A percentile compares a stretch with the other conserved stretches of the same genome.
Evolutionary conservation across 2,888 invertebrate species (phyloP).

Genomic region (Leptinotarsa tumamoca): DNA sequence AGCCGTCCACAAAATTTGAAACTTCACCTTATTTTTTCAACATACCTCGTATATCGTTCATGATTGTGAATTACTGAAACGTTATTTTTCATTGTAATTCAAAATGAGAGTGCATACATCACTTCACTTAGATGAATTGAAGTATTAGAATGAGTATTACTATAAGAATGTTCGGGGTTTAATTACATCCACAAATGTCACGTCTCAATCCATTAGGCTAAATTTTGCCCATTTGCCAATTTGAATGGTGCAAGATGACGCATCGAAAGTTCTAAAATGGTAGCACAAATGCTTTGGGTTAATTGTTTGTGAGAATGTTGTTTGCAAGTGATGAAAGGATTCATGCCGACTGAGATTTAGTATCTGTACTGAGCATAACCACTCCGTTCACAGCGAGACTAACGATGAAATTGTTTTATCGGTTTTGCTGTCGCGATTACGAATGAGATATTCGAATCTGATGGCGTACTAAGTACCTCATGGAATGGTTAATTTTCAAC

Average conservation of each 20-base stretch:
- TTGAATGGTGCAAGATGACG: constrained; percentile 36
- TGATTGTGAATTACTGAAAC: no score
- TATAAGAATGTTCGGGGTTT: neutral
- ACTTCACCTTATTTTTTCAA: no score
- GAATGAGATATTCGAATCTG: neutral
- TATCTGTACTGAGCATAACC: neutral
- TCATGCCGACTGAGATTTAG: constrained; percentile 15
- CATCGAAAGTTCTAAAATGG: constrained; percentile 24
- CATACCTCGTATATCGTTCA: no score
- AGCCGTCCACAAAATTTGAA: no score
- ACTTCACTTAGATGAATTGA: neutral
- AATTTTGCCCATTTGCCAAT: constrained; percentile 34
- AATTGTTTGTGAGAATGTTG: constrained; percentile 32
- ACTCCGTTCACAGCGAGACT: neutral
- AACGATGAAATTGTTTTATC: neutral
- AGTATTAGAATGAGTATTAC: no score
- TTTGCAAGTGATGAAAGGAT: constrained; percentile 35
- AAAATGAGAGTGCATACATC: neutral
- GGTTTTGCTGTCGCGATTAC: neutral
- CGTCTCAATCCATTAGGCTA: constrained; percentile 37
- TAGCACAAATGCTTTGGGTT: constrained; percentile 24
- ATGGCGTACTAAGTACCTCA: no score
- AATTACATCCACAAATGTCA: constrained; percentile 36
- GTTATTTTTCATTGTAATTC: no score
- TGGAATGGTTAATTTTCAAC: no score